phyloP scores from a whole-genome alignment of 1,140 invertebrate species.

The Ectropis grisescens region DNA sequence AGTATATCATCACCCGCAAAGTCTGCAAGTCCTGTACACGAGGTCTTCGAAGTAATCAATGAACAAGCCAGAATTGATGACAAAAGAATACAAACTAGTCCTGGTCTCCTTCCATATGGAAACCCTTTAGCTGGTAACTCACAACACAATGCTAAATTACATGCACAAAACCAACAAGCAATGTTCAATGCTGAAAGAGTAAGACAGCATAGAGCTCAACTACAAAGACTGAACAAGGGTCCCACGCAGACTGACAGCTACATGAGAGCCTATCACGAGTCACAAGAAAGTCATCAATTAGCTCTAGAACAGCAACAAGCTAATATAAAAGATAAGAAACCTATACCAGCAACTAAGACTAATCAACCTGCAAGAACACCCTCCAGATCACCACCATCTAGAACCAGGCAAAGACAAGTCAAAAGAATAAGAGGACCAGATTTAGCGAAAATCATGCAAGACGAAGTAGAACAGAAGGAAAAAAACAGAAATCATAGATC shows the following conservation, averaged over 20 bases:
- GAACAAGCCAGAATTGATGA: constrained; percentile 53
- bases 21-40: constrained; percentile 41
- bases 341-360: not conserved
- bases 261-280: constrained; percentile 60
- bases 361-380: constrained; percentile 1
- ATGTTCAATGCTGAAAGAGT: constrained; percentile 59
- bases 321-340: constrained; percentile 20
- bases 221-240: constrained; percentile 41
- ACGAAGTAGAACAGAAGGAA: constrained; percentile 21
- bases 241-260: constrained; percentile 47
- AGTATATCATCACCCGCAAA: constrained; percentile 23
- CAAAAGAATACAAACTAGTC: constrained; percentile 15
- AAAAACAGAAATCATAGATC: constrained; percentile 54
- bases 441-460: constrained; percentile 27
- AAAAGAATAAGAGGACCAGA: constrained; percentile 14
- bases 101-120: constrained; percentile 35
- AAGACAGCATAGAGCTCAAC: constrained; percentile 50
- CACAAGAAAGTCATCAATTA: constrained; percentile 56
- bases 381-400: constrained; percentile 8
- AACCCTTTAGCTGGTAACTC: constrained; percentile 55
- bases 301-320: constrained; percentile 53
- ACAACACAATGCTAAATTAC: constrained; percentile 40
- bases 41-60: constrained; percentile 51
- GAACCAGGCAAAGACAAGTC: not conserved
- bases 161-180: constrained; percentile 54